Conservation (phyloP, 2,797 vertebrate genomes). For the Danio kyathit region DNA sequence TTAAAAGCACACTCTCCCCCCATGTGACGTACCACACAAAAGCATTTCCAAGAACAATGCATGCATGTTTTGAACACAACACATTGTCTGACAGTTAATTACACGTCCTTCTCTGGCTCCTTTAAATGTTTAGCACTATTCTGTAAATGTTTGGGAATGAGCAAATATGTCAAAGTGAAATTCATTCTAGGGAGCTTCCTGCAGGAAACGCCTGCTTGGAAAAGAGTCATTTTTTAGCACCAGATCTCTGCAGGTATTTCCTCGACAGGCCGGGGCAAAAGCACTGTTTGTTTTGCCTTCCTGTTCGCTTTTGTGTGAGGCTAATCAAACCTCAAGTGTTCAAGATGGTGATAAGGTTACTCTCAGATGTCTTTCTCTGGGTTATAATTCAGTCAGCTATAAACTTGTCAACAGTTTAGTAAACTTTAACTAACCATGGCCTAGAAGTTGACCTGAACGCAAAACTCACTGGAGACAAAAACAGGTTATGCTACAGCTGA, state of each 20-base stretch:
- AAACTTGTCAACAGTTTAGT: neutral
- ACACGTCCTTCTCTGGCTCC: neutral
- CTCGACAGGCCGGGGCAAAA: constrained; percentile 69
- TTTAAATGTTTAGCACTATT: constrained; percentile 3
- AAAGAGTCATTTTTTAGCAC: constrained; percentile 65
- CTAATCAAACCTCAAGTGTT: neutral
- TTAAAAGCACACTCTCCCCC: constrained; percentile 9
- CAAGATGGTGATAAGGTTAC: neutral
- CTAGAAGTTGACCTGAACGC: neutral
- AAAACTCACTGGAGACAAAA: neutral
- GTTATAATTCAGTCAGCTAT: neutral
- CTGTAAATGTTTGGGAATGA: neutral
- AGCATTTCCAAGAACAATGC: constrained; percentile 7
- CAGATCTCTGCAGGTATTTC: constrained; percentile 80
- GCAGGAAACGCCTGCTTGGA: constrained; percentile 65
- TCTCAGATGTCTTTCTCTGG: neutral
- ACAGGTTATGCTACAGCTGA: neutral
- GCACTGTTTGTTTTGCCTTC: constrained; percentile 77
- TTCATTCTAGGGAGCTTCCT: constrained; percentile 71
- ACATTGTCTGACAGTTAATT: constrained; percentile 3
- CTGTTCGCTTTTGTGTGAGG: constrained; percentile 56
- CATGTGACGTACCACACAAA: neutral
- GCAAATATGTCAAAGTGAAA: constrained; percentile 57
- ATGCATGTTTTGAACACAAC: neutral
- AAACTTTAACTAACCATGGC: constrained; percentile 8